Base-by-base conservation (phyloP, 2,797 vertebrate genomes). In the Danio kyathit region DNA sequence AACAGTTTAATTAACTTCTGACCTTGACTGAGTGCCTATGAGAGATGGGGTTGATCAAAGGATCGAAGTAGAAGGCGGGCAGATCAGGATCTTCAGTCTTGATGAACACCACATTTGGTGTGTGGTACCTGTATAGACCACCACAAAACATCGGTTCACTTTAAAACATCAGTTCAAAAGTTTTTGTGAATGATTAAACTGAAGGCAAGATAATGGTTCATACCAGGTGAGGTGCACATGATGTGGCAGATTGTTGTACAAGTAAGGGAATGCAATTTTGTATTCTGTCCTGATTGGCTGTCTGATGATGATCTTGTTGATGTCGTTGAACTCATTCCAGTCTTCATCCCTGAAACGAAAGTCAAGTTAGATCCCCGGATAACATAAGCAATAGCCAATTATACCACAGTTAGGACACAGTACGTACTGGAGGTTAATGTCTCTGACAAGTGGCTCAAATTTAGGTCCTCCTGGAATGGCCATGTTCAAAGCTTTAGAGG, bases 261-360 rank as follows among this genome's bases (percentile, higher is more conserved):
- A 84, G 88, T 99, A 99, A 0, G 98, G 98, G 82, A 99, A 99
- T 13, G 98, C 98, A 0, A 99, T 99, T 93, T 99, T 99, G 91
- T 99, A 99, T 87, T 99, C 98, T 0, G 98, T 99, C 85, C 98
- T 96, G 87, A 99, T 99, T 0, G 98, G 98, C 91, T 99, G 98
- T 48, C 98, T 93, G 86, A 99, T 99, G 90, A 99, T 99, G 86
- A 99, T 99, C 88, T 99, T 99, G 91, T 99, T 99, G 92, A 99
- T 99, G 90, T 99, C 98, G 5, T 99, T 99, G 88, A 99, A 99
- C 85, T 99, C 98, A 65, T 99, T 99, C 98, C 98, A 99, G 90
- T 99, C 98, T 92, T 99, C 98, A 90, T 99, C 98, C 92, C 98
- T 99, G 80, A 21, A 73, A 49, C 40, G 5, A 73, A 21, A 43